Evolutionary conservation across 2,113 vertebrate genomes (phyloP).

Genomic region (Capreolus pygargus): DNA sequence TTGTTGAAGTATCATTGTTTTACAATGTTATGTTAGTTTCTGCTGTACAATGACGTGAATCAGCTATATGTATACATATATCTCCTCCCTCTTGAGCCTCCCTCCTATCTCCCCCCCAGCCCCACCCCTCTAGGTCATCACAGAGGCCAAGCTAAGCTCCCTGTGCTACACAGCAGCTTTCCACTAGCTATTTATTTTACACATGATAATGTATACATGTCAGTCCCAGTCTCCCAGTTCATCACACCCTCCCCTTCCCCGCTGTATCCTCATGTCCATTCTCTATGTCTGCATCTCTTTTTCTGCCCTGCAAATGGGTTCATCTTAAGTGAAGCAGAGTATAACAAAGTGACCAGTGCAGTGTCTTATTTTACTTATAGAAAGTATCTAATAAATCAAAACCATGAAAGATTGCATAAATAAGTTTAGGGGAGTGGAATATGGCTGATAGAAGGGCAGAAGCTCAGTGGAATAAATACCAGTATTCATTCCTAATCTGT

Average conservation of each 20-base stretch:
- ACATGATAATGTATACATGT: background rate
- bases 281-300: background rate
- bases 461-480: background rate
- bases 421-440: background rate
- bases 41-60: background rate
- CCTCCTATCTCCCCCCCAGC: background rate
- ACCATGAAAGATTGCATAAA: background rate
- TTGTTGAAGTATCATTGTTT: background rate
- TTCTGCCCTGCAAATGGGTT: background rate
- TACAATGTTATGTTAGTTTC: background rate
- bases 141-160: background rate
- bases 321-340: background rate
- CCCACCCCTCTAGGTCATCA: background rate
- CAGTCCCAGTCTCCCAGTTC: background rate
- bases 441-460: background rate
- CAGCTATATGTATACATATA: background rate
- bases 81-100: background rate
- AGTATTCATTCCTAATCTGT: background rate
- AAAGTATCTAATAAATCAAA: background rate
- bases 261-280: background rate
- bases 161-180: background rate
- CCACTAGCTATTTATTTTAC: background rate
- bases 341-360: background rate
- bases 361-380: background rate
- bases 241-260: background rate